Base-by-base conservation (phyloP, 2,797 vertebrate genomes). In the Halcyon smyrnensis region DNA sequence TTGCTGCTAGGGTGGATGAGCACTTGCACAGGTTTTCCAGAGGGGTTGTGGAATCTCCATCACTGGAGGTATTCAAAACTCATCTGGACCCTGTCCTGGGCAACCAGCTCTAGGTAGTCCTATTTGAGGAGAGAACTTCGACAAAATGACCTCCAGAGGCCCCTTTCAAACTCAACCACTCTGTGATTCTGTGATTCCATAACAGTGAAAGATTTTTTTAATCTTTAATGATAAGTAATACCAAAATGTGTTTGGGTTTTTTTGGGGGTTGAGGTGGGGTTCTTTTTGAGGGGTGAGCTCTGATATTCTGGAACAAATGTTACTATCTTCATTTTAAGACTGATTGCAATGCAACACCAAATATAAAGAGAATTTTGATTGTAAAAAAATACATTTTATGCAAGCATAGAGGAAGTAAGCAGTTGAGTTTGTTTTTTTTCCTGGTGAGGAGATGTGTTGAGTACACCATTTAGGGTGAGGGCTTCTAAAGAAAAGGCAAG, bases 191-290 rank as follows among this genome's bases (percentile, higher is more conserved):
- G 46, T 48, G 46, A 48, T 48, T 24, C 21, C 21, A 11, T 50
- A 48, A 23, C 7, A 57, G 18, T 51, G n/a, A 5, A 50, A 68
- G 45, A 24, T 34, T 24, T 27, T 41, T 27, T 41, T 41, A 4
- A 12, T 20, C 30, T 54, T 46, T 50, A 80, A 15, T 23, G 15
- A 68, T 4, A 43, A 43, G 16, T 24, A 65, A 41, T 67, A 48
- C 8, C 16, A 54, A 46, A 69, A 37, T 41, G 4, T 36, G 4
- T 76, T 76, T 54, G 17, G 11, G 1, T 5, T 36, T 75, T 15
- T 62, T 23, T 2, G 4, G 15, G 27, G 5, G 28, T 39, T 62
- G n/a, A 53, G 11, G 5, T 36, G 15, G 1, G 3, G 2, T 5
- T 13, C 17, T 60, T 67, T 53, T 28, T 28, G 4, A 11, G 11